Percentiles rank a stretch among this genome's conserved stretches.
These are phyloP conservation scores for Ornithoptera priamus DNA, from an alignment of 2,888 invertebrate species.

Conservation along the genomic window DNA sequence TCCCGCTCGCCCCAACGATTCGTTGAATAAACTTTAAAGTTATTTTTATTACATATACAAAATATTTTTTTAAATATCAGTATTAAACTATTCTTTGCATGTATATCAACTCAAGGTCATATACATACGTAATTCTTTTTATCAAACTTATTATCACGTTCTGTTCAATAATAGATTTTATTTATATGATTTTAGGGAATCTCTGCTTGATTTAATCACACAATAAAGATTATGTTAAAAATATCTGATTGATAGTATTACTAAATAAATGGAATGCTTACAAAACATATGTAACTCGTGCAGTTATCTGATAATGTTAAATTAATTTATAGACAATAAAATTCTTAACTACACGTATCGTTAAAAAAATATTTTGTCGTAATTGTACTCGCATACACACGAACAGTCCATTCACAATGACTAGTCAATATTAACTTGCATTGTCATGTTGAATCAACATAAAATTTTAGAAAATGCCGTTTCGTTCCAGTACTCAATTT, in stretches of 20 bases:
- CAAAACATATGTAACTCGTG: background rate
- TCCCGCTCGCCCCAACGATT: too few relatives aligned
- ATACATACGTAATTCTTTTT: background rate
- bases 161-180: slow-evolving; percentile 18
- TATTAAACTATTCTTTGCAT: background rate
- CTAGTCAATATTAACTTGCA: background rate
- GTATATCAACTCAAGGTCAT: background rate
- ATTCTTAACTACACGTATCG: background rate
- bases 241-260: slow-evolving; percentile 5
- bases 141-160: background rate
- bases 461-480: background rate
- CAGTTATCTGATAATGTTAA: background rate
- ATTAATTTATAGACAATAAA: background rate
- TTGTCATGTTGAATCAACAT: background rate
- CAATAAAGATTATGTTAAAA: slow-evolving; percentile 10
- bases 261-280: background rate
- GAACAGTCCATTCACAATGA: background rate
- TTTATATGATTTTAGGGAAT: slow-evolving; percentile 9
- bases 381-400: background rate
- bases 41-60: too few relatives aligned
- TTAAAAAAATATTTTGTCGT: background rate
- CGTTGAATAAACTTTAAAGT: too few relatives aligned
- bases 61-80: too few relatives aligned
- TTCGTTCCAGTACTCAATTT: background rate
- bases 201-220: background rate